Evolutionary conservation across 2,888 invertebrate genomes (phyloP).

Genomic region (Anthoptus insignis): DNA sequence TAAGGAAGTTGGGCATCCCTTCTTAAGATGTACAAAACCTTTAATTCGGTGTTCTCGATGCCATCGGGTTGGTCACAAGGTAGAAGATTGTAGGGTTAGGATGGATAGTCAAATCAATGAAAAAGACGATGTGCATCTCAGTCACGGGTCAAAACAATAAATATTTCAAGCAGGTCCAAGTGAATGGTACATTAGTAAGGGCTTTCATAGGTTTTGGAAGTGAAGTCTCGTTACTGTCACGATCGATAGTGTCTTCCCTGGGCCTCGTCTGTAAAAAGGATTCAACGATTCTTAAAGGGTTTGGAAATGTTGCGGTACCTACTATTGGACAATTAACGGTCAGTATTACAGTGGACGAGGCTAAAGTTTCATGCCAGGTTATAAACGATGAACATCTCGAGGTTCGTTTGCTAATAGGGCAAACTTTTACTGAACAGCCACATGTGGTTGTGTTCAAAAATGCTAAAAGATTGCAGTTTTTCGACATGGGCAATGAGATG

Average conservation of each 20-base stretch:
- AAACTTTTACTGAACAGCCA: constrained; percentile 46
- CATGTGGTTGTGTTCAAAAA: constrained; percentile 45
- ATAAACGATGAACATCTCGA: constrained; percentile 44
- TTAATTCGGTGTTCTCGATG: not conserved
- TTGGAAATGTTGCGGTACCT: constrained; percentile 43
- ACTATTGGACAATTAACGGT: constrained; percentile 30
- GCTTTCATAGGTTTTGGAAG: constrained; percentile 2
- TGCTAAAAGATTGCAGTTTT: constrained; percentile 29
- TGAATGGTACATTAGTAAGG: not conserved
- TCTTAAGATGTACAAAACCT: not conserved
- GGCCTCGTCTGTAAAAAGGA: constrained; percentile 32
- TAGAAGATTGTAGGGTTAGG: not conserved
- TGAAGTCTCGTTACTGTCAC: not conserved
- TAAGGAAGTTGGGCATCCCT: not conserved
- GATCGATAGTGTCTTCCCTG: constrained; percentile 10
- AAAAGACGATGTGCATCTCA: no score
- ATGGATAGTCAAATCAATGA: not conserved
- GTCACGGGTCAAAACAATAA: not conserved
- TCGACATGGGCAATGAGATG: constrained; percentile 28
- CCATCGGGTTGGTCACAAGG: not conserved
- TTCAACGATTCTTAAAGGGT: constrained; percentile 42
- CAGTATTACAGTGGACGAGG: constrained; percentile 36
- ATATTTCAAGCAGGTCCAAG: not conserved
- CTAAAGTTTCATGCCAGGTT: constrained; percentile 39
- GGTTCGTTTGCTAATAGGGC: constrained; percentile 42